A percentile compares a stretch with the other conserved stretches of the same genome.
Evolutionary conservation across 2,888 invertebrate genomes (phyloP).

Genomic region (Myopa testacea): DNA sequence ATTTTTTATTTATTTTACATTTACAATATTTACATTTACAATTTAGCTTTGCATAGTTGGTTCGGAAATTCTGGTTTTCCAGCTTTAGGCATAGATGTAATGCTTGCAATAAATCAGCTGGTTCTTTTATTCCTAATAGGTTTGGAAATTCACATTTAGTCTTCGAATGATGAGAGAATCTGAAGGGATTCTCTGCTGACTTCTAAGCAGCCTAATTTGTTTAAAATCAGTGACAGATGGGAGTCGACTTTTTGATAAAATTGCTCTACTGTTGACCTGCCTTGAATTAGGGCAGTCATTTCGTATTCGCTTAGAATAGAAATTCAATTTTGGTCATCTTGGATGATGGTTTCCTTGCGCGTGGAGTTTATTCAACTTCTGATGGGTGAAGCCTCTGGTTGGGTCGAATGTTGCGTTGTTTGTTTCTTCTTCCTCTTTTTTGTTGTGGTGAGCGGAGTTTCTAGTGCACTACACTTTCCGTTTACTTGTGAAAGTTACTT

Average conservation of each 20-base stretch:
- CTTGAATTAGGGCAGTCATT: conserved; percentile 39
- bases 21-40: neutral
- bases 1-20: too few species aligned
- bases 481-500: too few species aligned
- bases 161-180: conserved; percentile 32
- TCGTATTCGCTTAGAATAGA: conserved; percentile 33
- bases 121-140: neutral
- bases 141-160: neutral
- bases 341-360: too few species aligned
- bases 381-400: too few species aligned
- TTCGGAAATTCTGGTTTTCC: conserved; percentile 33
- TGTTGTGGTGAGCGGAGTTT: too few species aligned
- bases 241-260: conserved; percentile 48
- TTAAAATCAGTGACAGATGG: conserved; percentile 49
- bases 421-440: too few species aligned
- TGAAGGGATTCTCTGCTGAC: conserved; percentile 40
- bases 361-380: too few species aligned
- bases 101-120: neutral
- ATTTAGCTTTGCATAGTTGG: neutral
- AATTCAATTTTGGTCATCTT: too few species aligned
- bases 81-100: neutral
- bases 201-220: conserved; percentile 48
- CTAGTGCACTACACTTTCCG: too few species aligned
- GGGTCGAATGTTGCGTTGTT: too few species aligned
- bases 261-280: conserved; percentile 41